Evolutionary conservation across 2,797 vertebrate genomes (phyloP).

Genomic region (Melanotaenia boesemani): DNA sequence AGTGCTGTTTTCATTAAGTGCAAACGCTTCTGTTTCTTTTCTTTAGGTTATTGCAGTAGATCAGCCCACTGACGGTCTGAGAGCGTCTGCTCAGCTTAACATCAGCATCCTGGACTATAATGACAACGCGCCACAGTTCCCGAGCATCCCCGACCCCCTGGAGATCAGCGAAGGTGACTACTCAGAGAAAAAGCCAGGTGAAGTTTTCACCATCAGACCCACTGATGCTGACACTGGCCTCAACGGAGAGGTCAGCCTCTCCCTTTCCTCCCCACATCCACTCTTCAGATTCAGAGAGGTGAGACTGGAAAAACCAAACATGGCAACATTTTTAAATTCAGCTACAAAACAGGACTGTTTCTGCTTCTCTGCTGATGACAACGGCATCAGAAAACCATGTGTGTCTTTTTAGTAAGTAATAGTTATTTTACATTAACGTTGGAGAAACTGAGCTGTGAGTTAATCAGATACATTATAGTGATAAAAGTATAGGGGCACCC

Average conservation of each 20-base stretch:
- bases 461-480: too few relatives aligned
- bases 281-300: constrained; percentile 79
- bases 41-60: constrained; percentile 84
- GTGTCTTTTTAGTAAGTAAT: too few relatives aligned
- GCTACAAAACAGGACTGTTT: neutral
- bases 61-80: constrained; percentile 67
- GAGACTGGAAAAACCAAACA: neutral
- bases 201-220: constrained; percentile 60
- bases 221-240: constrained; percentile 79
- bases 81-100: constrained; percentile 77
- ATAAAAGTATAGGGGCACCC: too few relatives aligned
- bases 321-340: neutral
- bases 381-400: too few relatives aligned
- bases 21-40: neutral
- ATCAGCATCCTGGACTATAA: constrained; percentile 85
- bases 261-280: constrained; percentile 59
- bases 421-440: too few relatives aligned
- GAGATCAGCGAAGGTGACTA: constrained; percentile 75
- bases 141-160: constrained; percentile 67
- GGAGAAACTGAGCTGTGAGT: too few relatives aligned
- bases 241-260: constrained; percentile 76
- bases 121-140: constrained; percentile 86
- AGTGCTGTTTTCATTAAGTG: neutral
- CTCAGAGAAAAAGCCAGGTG: constrained; percentile 5
- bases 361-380: neutral